Percentiles rank a stretch among this genome's conserved stretches.
These are phyloP conservation scores for Glyptemys insculpta DNA, from an alignment of 2,797 vertebrate species.

Conservation along the genomic window DNA sequence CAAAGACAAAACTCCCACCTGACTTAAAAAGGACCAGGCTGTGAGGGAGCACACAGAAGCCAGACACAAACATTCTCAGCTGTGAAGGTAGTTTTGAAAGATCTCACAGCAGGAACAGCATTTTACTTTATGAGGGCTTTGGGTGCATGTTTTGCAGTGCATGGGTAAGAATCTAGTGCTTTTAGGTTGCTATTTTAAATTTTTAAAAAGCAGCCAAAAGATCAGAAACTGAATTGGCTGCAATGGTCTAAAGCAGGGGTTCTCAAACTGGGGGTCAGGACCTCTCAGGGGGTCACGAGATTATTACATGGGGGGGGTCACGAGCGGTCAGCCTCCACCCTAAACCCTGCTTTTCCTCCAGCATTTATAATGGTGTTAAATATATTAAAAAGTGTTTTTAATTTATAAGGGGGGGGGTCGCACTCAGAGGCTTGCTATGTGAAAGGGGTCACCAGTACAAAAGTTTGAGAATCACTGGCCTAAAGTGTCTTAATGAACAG, in stretches of 20 bases:
- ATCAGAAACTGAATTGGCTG: not conserved
- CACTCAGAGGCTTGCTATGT: too few species aligned
- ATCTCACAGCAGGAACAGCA: not conserved
- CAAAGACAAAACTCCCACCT: not conserved
- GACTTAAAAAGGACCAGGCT: not conserved
- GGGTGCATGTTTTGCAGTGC: not conserved
- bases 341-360: too few species aligned
- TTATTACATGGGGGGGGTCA: too few species aligned
- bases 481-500: not conserved
- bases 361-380: too few species aligned
- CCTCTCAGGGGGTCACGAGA: too few species aligned
- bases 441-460: too few species aligned
- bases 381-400: too few species aligned
- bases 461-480: rapidly evolving
- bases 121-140: not conserved
- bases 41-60: not conserved
- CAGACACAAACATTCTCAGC: not conserved
- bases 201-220: not conserved
- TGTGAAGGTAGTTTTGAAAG: not conserved
- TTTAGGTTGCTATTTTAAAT: not conserved
- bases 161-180: not conserved
- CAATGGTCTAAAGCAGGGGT: not conserved
- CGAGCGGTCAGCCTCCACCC: too few species aligned
- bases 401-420: too few species aligned
- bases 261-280: too few species aligned